These are phyloP conservation scores for Erebia epiphron DNA, from an alignment of 2,888 invertebrate genomes.

Conservation along the genomic window DNA sequence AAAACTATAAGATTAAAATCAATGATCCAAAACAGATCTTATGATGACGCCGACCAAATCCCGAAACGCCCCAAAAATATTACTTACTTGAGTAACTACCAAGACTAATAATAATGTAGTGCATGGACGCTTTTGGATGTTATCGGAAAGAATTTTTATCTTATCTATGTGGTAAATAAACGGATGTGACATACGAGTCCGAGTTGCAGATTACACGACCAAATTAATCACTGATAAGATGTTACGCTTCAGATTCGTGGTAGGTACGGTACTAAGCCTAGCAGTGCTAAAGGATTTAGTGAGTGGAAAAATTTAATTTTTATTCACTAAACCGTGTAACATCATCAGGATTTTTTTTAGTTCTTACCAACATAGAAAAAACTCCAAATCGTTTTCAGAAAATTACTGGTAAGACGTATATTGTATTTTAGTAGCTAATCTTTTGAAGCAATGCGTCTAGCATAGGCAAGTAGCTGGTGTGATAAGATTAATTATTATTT, in stretches of 20 bases:
- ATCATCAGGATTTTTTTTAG: no score
- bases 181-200: constrained; percentile 59
- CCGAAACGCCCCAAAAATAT: no score
- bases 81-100: no score
- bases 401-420: not conserved
- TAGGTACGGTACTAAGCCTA: constrained; percentile 12
- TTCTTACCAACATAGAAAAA: no score
- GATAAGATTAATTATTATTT: not conserved
- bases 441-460: not conserved
- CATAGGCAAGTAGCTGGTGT: not conserved
- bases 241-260: constrained; percentile 23
- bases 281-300: not conserved
- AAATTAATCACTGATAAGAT: constrained; percentile 69
- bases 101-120: not conserved
- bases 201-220: constrained; percentile 61
- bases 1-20: no score
- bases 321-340: no score
- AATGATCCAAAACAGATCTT: no score
- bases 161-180: constrained; percentile 71
- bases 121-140: constrained; percentile 44
- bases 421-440: not conserved
- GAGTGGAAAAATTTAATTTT: no score
- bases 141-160: constrained; percentile 63
- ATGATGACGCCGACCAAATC: no score
- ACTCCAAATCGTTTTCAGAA: no score